A percentile compares a stretch with the other conserved stretches of the same genome.
phyloP scores from a whole-genome alignment of 53 echinoderm and acorn worm genomes.

The Stichopus horrens region DNA sequence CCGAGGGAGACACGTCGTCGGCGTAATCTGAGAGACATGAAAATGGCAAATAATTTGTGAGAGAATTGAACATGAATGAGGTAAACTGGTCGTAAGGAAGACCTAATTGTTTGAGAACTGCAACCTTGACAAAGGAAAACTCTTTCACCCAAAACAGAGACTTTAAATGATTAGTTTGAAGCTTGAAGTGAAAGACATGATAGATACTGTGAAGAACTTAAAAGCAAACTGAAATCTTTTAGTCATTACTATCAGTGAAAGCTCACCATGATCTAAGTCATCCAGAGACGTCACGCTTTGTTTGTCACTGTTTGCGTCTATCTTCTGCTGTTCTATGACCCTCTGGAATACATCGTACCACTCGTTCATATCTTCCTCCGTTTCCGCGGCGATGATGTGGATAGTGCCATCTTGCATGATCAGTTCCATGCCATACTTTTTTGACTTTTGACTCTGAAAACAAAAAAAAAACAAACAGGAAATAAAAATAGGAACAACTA shows the following conservation, averaged over 20 bases:
- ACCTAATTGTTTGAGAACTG: too few species aligned
- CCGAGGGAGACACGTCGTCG: conserved; percentile 66
- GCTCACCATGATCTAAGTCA: conserved; percentile 76
- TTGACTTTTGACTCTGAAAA: conserved; percentile 59
- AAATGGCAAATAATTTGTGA: not conserved
- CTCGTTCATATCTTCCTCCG: conserved; percentile 79
- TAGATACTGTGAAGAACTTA: too few species aligned
- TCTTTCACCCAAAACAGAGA: too few species aligned
- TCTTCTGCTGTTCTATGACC: conserved; percentile 84
- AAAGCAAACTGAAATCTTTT: too few species aligned
- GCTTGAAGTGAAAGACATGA: too few species aligned
- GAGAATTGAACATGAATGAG: not conserved
- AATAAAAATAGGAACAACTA: too few species aligned
- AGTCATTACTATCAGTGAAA: not conserved
- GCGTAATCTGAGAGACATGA: conserved; percentile 59
- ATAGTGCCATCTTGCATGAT: conserved; percentile 68
- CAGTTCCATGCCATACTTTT: conserved; percentile 87
- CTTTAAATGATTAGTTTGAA: too few species aligned
- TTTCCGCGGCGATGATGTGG: conserved; percentile 88
- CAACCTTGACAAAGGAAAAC: too few species aligned
- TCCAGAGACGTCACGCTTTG: conserved; percentile 88
- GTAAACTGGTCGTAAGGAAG: not conserved
- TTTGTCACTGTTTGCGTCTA: conserved; percentile 77
- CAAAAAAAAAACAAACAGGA: not conserved
- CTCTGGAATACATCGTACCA: conserved; percentile 81